Conservation (phyloP, 2,797 vertebrate species). For the Paratrypauchen microcephalus region DNA sequence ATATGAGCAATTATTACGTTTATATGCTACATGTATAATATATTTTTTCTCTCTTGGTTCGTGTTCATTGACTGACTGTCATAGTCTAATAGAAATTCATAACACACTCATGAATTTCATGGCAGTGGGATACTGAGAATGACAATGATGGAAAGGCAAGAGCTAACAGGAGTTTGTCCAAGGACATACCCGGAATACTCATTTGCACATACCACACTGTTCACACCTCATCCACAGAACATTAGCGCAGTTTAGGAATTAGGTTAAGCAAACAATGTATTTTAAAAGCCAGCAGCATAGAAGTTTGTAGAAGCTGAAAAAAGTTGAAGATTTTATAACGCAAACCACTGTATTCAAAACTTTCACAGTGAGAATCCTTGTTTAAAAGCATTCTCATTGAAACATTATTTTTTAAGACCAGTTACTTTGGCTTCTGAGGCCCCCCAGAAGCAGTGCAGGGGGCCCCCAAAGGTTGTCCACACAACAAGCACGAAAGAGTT, state of each 20-base stretch:
- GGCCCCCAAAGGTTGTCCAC: no score
- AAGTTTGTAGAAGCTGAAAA: no score
- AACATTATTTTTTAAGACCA: no score
- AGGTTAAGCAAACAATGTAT: background rate
- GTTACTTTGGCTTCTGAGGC: no score
- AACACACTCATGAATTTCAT: constrained; percentile 16
- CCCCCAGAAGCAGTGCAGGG: no score
- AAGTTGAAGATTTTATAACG: no score
- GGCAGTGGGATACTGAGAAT: constrained; percentile 6
- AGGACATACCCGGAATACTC: constrained; percentile 22
- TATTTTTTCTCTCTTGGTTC: constrained; percentile 3
- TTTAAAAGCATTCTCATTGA: no score
- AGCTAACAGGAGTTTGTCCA: constrained; percentile 16
- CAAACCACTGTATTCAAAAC: no score
- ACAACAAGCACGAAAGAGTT: no score
- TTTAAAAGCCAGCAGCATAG: background rate
- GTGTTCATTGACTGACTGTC: constrained; percentile 18
- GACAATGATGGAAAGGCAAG: constrained; percentile 25
- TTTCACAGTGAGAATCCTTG: no score
- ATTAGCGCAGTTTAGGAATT: background rate
- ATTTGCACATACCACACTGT: constrained; percentile 25
- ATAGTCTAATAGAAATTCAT: constrained; percentile 24
- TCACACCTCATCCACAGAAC: background rate
- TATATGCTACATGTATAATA: constrained; percentile 11
- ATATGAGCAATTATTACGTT: background rate